A percentile compares a stretch with the other conserved stretches of the same genome.
Evolutionary conservation across 1,140 invertebrate species (phyloP).

Genomic region (Drosophila pallidifrons): DNA sequence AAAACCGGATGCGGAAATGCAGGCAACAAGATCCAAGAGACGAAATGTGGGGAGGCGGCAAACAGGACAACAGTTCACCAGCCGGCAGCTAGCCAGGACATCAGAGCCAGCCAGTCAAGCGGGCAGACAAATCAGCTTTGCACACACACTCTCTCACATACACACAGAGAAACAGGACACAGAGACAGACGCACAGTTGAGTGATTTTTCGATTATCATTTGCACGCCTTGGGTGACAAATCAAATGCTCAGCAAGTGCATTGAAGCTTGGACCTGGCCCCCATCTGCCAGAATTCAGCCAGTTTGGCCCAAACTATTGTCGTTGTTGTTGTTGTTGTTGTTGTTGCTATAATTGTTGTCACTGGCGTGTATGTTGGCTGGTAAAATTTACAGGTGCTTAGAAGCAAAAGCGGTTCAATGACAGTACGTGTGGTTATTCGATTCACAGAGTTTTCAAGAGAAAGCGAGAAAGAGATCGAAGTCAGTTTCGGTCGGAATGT

Average conservation of each 20-base stretch:
- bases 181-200: slow-evolving; percentile 70
- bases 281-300: slow-evolving; percentile 8
- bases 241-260: slow-evolving; percentile 77
- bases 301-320: slow-evolving; percentile 6
- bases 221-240: slow-evolving; percentile 82
- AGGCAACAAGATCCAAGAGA: slow-evolving; percentile 51
- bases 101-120: slow-evolving; percentile 71
- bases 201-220: slow-evolving; percentile 83
- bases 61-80: slow-evolving; percentile 37
- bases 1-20: slow-evolving; percentile 82
- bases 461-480: not conserved
- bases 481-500: slow-evolving; percentile 1
- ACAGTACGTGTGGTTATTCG: slow-evolving; percentile 3
- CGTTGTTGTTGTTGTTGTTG: slow-evolving; percentile 1
- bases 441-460: not conserved
- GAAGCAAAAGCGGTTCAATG: slow-evolving; percentile 48
- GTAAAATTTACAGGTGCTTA: slow-evolving; percentile 68
- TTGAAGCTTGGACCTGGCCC: slow-evolving; percentile 50
- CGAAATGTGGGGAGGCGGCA: slow-evolving; percentile 8
- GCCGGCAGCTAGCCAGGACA: slow-evolving; percentile 50
- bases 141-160: slow-evolving; percentile 45
- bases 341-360: slow-evolving; percentile 2
- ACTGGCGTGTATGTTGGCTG: slow-evolving; percentile 23
- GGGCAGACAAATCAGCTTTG: slow-evolving; percentile 80
- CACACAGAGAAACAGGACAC: not conserved